Evolutionary conservation across 2,113 vertebrate genomes (phyloP).

Genomic region (Lepisosteus osseus): DNA sequence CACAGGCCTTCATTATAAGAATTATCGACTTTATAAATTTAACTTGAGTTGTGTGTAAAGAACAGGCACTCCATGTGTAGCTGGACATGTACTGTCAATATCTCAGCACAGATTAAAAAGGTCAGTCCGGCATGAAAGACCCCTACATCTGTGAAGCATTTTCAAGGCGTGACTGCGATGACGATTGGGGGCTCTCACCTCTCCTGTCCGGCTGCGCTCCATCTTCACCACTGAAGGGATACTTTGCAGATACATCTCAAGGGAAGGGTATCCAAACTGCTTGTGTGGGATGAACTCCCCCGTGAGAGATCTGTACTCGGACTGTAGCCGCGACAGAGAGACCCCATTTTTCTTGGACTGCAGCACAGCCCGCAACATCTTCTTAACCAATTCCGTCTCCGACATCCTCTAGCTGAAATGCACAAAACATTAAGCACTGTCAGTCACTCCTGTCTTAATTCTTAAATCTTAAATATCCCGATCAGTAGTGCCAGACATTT

Average conservation of each 20-base stretch:
- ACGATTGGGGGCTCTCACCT: constrained; percentile 65
- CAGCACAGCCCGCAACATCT: constrained; percentile 82
- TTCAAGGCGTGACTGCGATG: too few relatives aligned
- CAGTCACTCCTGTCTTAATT: too few relatives aligned
- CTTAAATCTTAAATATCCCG: too few relatives aligned
- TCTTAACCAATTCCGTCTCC: constrained; percentile 72
- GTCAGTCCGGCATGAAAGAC: too few relatives aligned
- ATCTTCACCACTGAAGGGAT: constrained; percentile 80
- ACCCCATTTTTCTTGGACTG: constrained; percentile 80
- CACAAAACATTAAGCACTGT: not conserved
- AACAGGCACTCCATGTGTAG: too few relatives aligned
- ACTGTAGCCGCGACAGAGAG: constrained; percentile 66
- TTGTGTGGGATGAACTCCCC: constrained; percentile 80
- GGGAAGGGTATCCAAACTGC: constrained; percentile 68
- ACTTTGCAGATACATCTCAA: constrained; percentile 76
- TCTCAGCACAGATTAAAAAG: too few relatives aligned
- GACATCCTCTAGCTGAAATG: constrained; percentile 67
- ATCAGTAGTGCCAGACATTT: too few relatives aligned
- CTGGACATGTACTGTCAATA: too few relatives aligned
- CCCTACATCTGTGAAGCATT: too few relatives aligned
- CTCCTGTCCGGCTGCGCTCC: constrained; percentile 69
- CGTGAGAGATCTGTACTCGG: constrained; percentile 76
- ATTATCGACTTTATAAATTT: too few relatives aligned
- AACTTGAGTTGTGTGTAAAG: too few relatives aligned
- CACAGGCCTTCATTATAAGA: too few relatives aligned